These are phyloP conservation scores for Eulemur albifrons DNA, from an alignment of 2,797 vertebrate species.

Conservation along the genomic window DNA sequence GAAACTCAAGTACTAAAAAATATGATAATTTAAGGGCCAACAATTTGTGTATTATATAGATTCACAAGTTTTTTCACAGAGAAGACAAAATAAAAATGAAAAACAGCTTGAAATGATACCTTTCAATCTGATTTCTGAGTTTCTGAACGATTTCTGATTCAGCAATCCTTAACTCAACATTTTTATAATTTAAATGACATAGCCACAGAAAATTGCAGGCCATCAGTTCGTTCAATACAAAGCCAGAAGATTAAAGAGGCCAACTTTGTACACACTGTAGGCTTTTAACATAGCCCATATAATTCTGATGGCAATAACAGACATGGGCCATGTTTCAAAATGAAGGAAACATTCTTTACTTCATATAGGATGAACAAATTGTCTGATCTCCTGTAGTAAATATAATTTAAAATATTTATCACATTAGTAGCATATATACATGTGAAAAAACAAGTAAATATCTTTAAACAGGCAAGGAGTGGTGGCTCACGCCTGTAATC, in stretches of 20 bases:
- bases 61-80: neutral
- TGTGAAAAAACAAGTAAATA: neutral
- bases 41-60: neutral
- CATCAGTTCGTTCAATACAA: conserved; percentile 43
- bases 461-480: neutral
- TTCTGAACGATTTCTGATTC: conserved; percentile 40
- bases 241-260: conserved; percentile 9
- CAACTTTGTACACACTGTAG: neutral
- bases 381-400: neutral
- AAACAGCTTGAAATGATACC: conserved; percentile 16
- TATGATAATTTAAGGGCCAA: neutral
- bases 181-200: conserved; percentile 51
- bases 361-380: conserved; percentile 7
- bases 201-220: conserved; percentile 41
- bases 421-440: conserved; percentile 2
- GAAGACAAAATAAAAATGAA: conserved; percentile 39
- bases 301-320: neutral
- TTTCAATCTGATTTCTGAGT: conserved; percentile 1
- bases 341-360: neutral
- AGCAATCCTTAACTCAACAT: conserved; percentile 3
- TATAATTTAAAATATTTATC: neutral
- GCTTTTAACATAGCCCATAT: neutral
- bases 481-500: no score
- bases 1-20: conserved; percentile 7
- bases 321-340: neutral